These are phyloP conservation scores for Phodopus roborovskii DNA, from an alignment of 2,113 vertebrate species.

Conservation along the genomic window DNA sequence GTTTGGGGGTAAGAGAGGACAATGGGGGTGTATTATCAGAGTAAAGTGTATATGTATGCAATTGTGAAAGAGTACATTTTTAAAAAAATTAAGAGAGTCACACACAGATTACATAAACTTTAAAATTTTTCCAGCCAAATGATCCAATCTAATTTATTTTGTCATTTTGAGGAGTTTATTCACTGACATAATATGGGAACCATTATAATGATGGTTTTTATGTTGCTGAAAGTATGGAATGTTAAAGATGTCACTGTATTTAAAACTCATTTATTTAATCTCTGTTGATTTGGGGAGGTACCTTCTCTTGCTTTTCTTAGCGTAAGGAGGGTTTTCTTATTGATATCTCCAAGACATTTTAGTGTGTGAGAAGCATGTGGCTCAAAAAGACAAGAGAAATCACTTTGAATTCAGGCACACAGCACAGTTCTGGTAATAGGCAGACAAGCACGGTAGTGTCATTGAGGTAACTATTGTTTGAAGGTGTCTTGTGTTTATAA, in stretches of 20 bases:
- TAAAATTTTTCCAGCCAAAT: neutral
- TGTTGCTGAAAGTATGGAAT: neutral
- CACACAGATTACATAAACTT: conserved; percentile 33
- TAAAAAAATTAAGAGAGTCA: neutral
- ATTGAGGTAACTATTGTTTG: neutral
- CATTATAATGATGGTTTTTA: neutral
- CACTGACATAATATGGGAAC: neutral
- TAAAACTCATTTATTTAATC: neutral
- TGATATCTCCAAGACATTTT: neutral
- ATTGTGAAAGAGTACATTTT: neutral
- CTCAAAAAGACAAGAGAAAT: conserved; percentile 22
- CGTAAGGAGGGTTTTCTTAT: neutral
- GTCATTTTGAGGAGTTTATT: conserved; percentile 22
- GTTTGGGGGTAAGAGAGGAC: no score
- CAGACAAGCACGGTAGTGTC: neutral
- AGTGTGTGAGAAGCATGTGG: neutral
- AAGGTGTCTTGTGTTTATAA: conserved; percentile 34
- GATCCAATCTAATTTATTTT: neutral
- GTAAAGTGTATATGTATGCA: neutral
- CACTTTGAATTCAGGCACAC: neutral
- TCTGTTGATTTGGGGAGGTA: conserved; percentile 16
- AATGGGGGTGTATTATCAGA: neutral
- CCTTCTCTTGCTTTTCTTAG: conserved; percentile 30
- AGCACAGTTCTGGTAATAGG: neutral
- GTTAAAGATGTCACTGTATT: conserved; percentile 1